Base-by-base conservation (phyloP, 2,797 vertebrate species). In the Alfaro cultratus region DNA sequence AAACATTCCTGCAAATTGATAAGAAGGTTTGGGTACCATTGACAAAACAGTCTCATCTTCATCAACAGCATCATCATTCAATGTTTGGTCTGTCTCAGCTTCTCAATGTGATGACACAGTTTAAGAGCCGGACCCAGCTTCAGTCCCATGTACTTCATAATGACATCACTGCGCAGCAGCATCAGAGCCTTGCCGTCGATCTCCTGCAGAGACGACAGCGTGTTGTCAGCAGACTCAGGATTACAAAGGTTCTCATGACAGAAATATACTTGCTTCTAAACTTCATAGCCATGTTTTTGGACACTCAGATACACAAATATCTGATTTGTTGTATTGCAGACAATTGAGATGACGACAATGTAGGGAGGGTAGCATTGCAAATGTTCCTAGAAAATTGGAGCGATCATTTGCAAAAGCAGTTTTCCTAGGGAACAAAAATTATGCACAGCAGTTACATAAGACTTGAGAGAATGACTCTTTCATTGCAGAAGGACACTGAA, bases 91-190 rank as follows among this genome's bases (percentile, higher is more conserved):
- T 97, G 97, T 89, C 97, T 99, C 86, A 98, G 96, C 93, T 94
- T 97, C 91, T 99, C 97, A 49, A 99, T 98, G 90, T 99, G 97
- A 90, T 98, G 97, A 88, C 97, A 99, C 76, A 99, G 91, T 92
- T 99, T 99, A 18, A 98, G 96, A 16, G 97, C 97, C 71, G 98
- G 98, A 16, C 98, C 98, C 83, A 99, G 94, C 92, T 99, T 99
- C 88, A 99, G 94, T 76, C 97, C 98, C 98, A 99, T 97, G 79
- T 99, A 98, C 94, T 98, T 99, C 97, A 98, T 99, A 62, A 98
- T 97, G 95, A 97, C 95, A 18, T 99, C 98, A 87, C 97, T 99
- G 78, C 97, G 96, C 89, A 99, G 96, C 86, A 99, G 93, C 82
- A 99, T 95, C 77, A 99, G 92, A 73, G 98, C 98, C 88, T 97